Conservation (phyloP, 2,113 vertebrate species). For the Uropsilus gracilis region DNA sequence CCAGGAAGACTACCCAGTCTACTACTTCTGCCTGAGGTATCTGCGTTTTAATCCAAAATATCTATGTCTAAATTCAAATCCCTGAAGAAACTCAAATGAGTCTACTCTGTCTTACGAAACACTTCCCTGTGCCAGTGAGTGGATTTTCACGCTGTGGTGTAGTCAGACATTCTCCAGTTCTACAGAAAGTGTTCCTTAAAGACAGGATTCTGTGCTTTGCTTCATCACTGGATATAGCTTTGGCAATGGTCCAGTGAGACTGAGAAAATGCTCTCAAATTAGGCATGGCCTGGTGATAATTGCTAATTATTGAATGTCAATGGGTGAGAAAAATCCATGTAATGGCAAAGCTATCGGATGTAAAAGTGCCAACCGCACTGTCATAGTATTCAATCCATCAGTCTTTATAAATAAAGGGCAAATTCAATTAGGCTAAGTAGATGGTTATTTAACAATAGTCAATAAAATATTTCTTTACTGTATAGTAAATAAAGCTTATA, state of each 20-base stretch:
- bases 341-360: conserved; percentile 55
- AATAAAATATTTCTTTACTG: conserved; percentile 82
- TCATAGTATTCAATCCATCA: conserved; percentile 69
- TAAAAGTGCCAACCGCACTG: conserved; percentile 65
- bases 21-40: conserved; percentile 34
- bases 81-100: conserved; percentile 37
- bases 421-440: conserved; percentile 87
- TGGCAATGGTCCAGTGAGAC: conserved; percentile 69
- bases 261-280: conserved; percentile 77
- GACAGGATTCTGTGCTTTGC: conserved; percentile 23
- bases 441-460: conserved; percentile 85
- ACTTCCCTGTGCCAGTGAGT: conserved; percentile 48
- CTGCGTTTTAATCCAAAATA: conserved; percentile 62
- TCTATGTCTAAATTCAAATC: conserved; percentile 57
- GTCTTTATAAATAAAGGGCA: conserved; percentile 80
- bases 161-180: background rate
- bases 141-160: conserved; percentile 49
- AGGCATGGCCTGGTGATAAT: conserved; percentile 76
- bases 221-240: conserved; percentile 59
- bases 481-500: conserved; percentile 84
- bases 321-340: conserved; percentile 45
- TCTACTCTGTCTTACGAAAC: conserved; percentile 43
- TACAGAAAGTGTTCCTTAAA: conserved; percentile 63
- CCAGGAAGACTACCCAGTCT: conserved; percentile 14
- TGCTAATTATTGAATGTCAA: conserved; percentile 77